Percentiles rank a stretch among this genome's conserved stretches.
Conservation (phyloP, 1,140 invertebrate genomes). For the Nautilus pompilius region DNA sequence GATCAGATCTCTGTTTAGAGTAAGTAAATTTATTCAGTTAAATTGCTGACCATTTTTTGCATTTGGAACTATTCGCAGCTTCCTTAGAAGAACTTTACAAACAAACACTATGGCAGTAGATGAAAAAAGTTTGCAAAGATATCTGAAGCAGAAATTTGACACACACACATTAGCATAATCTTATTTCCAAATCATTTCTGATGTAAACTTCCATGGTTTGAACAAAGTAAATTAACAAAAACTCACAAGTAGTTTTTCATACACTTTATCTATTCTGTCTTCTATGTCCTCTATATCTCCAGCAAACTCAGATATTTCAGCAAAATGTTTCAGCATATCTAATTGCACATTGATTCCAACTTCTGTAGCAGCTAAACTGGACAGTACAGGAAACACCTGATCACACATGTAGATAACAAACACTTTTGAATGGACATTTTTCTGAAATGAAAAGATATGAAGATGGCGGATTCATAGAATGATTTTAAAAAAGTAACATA, state of each 20-base stretch:
- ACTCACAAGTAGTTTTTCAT: constrained; percentile 74
- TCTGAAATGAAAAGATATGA: constrained; percentile 65
- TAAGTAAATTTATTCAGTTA: no score
- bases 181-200: background rate
- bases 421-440: constrained; percentile 80
- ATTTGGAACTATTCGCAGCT: no score
- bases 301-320: constrained; percentile 76
- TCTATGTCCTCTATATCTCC: constrained; percentile 73
- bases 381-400: constrained; percentile 71
- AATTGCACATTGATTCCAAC: constrained; percentile 72
- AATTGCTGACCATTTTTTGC: no score
- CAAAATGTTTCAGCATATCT: constrained; percentile 81
- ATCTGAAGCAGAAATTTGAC: background rate
- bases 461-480: no score
- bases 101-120: no score
- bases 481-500: no score
- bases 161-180: background rate
- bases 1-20: no score
- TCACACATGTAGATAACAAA: constrained; percentile 86
- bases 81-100: no score
- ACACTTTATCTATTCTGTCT: constrained; percentile 70
- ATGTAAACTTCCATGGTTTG: no score
- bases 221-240: no score
- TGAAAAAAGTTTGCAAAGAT: no score
- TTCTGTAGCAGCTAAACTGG: constrained; percentile 43